Percentiles rank a stretch among this genome's conserved stretches.
These are phyloP conservation scores for Austrofundulus limnaeus DNA, from an alignment of 2,113 vertebrate genomes.

Conservation along the genomic window DNA sequence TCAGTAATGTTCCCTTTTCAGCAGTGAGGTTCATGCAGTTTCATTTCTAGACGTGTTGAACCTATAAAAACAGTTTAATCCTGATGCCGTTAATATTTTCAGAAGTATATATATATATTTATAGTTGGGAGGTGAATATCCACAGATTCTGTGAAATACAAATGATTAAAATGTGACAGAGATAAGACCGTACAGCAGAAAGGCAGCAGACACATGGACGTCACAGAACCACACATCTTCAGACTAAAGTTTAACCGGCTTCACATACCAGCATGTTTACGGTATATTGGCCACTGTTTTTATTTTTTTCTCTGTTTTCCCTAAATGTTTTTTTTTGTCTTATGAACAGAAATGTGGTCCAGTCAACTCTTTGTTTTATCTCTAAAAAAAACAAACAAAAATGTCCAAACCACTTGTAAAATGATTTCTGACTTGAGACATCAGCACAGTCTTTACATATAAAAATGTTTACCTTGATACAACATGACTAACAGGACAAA, in stretches of 20 bases:
- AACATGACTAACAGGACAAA: slow-evolving; percentile 64
- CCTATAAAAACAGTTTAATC: slow-evolving; percentile 4
- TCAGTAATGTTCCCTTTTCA: slow-evolving; percentile 38
- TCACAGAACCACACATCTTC: slow-evolving; percentile 68
- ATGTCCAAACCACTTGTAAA: slow-evolving; percentile 51
- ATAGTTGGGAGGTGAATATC: slow-evolving; percentile 19
- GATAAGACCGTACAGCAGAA: slow-evolving; percentile 18
- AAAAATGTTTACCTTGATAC: slow-evolving; percentile 84
- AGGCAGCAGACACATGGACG: slow-evolving; percentile 61
- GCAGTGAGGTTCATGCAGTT: slow-evolving; percentile 17
- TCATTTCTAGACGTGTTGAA: background rate
- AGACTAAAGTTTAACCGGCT: slow-evolving; percentile 68
- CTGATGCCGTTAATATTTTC: background rate
- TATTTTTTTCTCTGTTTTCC: slow-evolving; percentile 57
- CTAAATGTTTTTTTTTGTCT: slow-evolving; percentile 64
- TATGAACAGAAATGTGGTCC: slow-evolving; percentile 64
- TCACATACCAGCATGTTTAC: slow-evolving; percentile 72
- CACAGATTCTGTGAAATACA: slow-evolving; percentile 35
- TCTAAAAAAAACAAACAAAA: slow-evolving; percentile 25
- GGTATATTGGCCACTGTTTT: slow-evolving; percentile 78
- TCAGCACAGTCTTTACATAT: slow-evolving; percentile 69
- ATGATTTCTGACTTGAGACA: slow-evolving; percentile 61
- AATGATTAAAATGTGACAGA: slow-evolving; percentile 38
- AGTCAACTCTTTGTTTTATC: slow-evolving; percentile 44
- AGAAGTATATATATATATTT: background rate